Percentiles rank a stretch among this genome's conserved stretches.
These are phyloP conservation scores for Pollenia griseotomentosa DNA, from an alignment of 2,888 invertebrate species.

Conservation along the genomic window DNA sequence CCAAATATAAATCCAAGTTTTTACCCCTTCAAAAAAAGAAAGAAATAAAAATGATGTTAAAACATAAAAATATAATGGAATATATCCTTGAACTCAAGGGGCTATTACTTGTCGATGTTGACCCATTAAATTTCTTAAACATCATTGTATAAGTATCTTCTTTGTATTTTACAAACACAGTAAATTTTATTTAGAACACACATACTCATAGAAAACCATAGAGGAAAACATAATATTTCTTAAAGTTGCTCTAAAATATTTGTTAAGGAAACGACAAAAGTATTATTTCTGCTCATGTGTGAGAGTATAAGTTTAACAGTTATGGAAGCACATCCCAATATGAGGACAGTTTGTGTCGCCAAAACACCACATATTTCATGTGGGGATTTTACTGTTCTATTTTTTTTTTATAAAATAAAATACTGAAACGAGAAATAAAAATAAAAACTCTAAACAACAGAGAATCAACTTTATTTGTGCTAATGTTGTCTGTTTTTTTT, in stretches of 20 bases:
- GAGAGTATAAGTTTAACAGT: constrained; percentile 36
- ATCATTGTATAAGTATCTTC: background rate
- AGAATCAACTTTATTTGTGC: constrained; percentile 81
- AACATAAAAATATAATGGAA: background rate
- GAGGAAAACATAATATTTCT: constrained; percentile 58
- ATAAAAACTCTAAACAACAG: constrained; percentile 31
- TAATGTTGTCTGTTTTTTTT: constrained; percentile 78
- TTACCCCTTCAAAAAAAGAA: background rate
- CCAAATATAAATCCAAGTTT: background rate
- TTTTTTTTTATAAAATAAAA: constrained; percentile 11
- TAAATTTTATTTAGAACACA: constrained; percentile 41
- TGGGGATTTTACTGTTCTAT: constrained; percentile 51
- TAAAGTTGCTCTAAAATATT: constrained; percentile 52
- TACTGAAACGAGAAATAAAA: constrained; percentile 18
- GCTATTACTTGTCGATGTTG: constrained; percentile 57
- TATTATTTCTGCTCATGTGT: constrained; percentile 28
- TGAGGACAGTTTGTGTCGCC: constrained; percentile 74
- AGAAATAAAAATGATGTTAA: background rate
- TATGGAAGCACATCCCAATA: constrained; percentile 61
- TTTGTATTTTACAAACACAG: constrained; percentile 19
- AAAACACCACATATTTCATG: constrained; percentile 71
- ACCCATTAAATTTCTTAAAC: constrained; percentile 32
- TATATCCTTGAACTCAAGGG: constrained; percentile 56
- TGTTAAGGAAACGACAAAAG: constrained; percentile 58
- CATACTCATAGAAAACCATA: constrained; percentile 25